A percentile compares a stretch with the other conserved stretches of the same genome.
These are phyloP conservation scores for Zophobas morio DNA, from an alignment of 1,140 invertebrate species.

Conservation along the genomic window DNA sequence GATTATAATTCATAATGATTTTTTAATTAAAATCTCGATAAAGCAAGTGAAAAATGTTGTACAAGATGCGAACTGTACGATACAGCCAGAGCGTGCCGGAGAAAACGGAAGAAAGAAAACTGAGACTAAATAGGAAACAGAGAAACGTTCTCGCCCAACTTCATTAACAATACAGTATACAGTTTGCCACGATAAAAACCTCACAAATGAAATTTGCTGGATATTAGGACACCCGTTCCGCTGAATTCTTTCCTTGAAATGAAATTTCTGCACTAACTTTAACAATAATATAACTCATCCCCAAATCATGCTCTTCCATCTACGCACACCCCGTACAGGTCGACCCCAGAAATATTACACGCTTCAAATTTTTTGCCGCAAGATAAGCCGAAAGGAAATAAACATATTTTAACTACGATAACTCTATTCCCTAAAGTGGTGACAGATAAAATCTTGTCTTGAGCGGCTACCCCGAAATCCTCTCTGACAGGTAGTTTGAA, in stretches of 20 bases:
- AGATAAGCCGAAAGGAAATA: slow-evolving; percentile 36
- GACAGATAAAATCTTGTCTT: slow-evolving; percentile 45
- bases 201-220: slow-evolving; percentile 50
- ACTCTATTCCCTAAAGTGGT: slow-evolving; percentile 42
- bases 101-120: slow-evolving; percentile 48
- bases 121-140: slow-evolving; percentile 41
- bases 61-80: slow-evolving; percentile 59
- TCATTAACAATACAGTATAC: slow-evolving; percentile 55
- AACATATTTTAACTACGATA: slow-evolving; percentile 42
- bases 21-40: slow-evolving; percentile 62
- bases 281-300: slow-evolving; percentile 25
- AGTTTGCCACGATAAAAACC: slow-evolving; percentile 52
- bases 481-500: slow-evolving; percentile 32
- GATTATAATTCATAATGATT: slow-evolving; percentile 63
- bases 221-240: slow-evolving; percentile 25
- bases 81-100: slow-evolving; percentile 53
- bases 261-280: slow-evolving; percentile 27
- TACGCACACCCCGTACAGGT: slow-evolving; percentile 7
- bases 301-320: slow-evolving; percentile 13
- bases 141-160: slow-evolving; percentile 42
- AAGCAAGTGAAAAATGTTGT: slow-evolving; percentile 60
- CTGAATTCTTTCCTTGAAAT: slow-evolving; percentile 21
- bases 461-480: slow-evolving; percentile 9
- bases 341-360: slow-evolving; percentile 29
- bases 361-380: slow-evolving; percentile 14